Evolutionary conservation across 37 sponge, comb jelly and placozoan species (phyloP), one percentile per base, ranked within the genome.

Genomic region (Chondrosia reniformis): DNA sequence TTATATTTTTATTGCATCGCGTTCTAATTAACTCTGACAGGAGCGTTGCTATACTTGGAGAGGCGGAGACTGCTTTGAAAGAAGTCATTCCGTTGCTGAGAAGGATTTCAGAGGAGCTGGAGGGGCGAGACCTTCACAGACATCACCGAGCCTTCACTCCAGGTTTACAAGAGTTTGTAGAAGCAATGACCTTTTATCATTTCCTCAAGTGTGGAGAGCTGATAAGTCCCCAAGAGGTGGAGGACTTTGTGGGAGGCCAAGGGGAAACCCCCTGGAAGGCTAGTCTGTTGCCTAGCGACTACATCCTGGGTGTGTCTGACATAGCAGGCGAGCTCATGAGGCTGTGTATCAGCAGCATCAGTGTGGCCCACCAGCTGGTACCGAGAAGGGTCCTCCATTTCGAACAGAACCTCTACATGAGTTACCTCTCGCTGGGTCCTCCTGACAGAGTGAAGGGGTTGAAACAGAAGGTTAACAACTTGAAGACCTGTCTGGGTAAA

Each of bases 281-380:
- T n/a, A n/a, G n/a, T 46, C 77, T 92, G 22, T 3, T 46, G 27
- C 57, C 67, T 10, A 32, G 77, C 1, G 87, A 93, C 71, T 92
- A 82, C 74, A 61, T 92, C 6, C 71, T 92, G 46, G 93, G 96
- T 19, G 54, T 95, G 2, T 87, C 91, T 37, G 96, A 95, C 71
- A 28, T 95, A 24, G 84, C 90, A 52, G 96, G 96, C 31, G 96
- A 95, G 42, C 77, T 90, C 24, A 95, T 95, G 96, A 66, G 96
- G 7, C 32, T 87, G 63, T 67, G 85, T 34, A 84, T 89, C 64
- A 87, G 76, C 55, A 46, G 81, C 33, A 75, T 84, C 22, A 79
- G 85, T 0, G 65, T 72, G 33, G 96, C 88, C 2, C 28, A 87
- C 37, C 36, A 43, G 9, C 72, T 33, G 12, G n/a, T 75, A 1